Evolutionary conservation across 2,888 invertebrate genomes (phyloP), one percentile per base, ranked within the genome.

Genomic region (Pyrrhosoma nymphula): DNA sequence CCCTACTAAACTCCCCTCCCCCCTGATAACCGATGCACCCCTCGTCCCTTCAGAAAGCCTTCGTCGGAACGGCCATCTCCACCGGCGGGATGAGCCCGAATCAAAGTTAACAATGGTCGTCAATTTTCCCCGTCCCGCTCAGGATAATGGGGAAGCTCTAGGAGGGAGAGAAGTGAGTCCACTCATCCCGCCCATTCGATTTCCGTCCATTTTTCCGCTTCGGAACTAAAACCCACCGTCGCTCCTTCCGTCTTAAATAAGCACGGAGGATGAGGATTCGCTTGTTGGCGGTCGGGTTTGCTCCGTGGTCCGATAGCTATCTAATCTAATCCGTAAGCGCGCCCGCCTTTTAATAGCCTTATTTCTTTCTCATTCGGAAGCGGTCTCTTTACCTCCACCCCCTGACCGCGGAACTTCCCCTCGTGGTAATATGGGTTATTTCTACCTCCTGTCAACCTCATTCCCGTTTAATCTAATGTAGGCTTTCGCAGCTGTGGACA

Each of bases 91-190:
- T 18, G 6, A n/a, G 12, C 12, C 82, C 82, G 82, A 82, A 82
- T 82, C 82, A 30, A 82, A 82, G 35, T 82, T 35, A 82, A 82
- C 82, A 82, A 82, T 82, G 35, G 82, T 20, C 82, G 82, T 82
- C 82, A 82, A 82, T 82, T 82, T 82, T 82, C 82, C 14, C 82
- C 35, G 30, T 35, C 35, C 82, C 35, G 4, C 35, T 23, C 30
- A n/a, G 69, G n/a, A 26, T 69, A 26, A 26, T 23, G 69, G 69
- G 26, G 75, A 14, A 82, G 12, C 8, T n/a, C n/a, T n/a, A 10
- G 8, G 82, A n/a, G 10, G 26, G 16, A 10, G 69, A 23, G 3
- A n/a, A 35, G 14, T 3, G 82, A 82, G 82, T 35, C 30, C 30
- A 16, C 82, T 35, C 82, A 14, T 82, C 82, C 82, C 35, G 18